A percentile compares a stretch with the other conserved stretches of the same genome.
These are phyloP conservation scores for Drosophila multiciliata DNA, from an alignment of 2,888 invertebrate species.

Conservation along the genomic window DNA sequence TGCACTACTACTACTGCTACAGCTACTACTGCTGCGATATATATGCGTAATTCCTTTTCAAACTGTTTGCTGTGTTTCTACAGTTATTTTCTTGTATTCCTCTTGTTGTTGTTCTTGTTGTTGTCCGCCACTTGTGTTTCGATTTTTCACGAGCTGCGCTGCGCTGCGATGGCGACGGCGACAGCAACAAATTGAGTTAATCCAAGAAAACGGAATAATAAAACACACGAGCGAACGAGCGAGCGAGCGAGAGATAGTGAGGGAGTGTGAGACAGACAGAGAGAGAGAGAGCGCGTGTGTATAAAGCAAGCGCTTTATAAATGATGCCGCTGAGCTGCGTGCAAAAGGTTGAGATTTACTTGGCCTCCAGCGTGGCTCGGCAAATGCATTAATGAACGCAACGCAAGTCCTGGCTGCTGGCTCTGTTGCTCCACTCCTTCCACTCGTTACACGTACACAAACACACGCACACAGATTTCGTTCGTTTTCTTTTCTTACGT, in stretches of 20 bases:
- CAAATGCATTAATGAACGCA: slow-evolving; percentile 76
- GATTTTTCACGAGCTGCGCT: slow-evolving; percentile 62
- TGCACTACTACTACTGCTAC: slow-evolving; percentile 47
- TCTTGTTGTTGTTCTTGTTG: slow-evolving; percentile 24
- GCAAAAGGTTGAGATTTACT: slow-evolving; percentile 77
- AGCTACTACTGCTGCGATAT: background rate
- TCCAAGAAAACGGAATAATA: slow-evolving; percentile 81
- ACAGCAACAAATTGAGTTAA: slow-evolving; percentile 79
- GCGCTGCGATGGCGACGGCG: slow-evolving; percentile 56
- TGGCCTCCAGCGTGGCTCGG: slow-evolving; percentile 57
- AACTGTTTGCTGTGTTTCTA: slow-evolving; percentile 51
- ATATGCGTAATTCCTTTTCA: slow-evolving; percentile 52
- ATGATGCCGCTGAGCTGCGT: slow-evolving; percentile 65
- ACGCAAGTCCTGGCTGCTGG: slow-evolving; percentile 30
- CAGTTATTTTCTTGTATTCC: slow-evolving; percentile 39
- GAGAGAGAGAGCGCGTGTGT: slow-evolving; percentile 27
- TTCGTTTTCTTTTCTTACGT: slow-evolving; percentile 34
- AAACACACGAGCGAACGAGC: slow-evolving; percentile 43
- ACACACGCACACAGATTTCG: slow-evolving; percentile 32
- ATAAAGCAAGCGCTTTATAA: slow-evolving; percentile 64
- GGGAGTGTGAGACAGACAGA: background rate
- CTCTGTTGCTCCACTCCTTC: slow-evolving; percentile 22
- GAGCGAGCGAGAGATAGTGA: slow-evolving; percentile 19
- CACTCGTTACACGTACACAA: slow-evolving; percentile 32
- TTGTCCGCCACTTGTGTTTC: slow-evolving; percentile 59